Evolutionary conservation across 2,888 invertebrate species (phyloP), one percentile per base, ranked within the genome.

Genomic region (Cyrtodaria siliqua): DNA sequence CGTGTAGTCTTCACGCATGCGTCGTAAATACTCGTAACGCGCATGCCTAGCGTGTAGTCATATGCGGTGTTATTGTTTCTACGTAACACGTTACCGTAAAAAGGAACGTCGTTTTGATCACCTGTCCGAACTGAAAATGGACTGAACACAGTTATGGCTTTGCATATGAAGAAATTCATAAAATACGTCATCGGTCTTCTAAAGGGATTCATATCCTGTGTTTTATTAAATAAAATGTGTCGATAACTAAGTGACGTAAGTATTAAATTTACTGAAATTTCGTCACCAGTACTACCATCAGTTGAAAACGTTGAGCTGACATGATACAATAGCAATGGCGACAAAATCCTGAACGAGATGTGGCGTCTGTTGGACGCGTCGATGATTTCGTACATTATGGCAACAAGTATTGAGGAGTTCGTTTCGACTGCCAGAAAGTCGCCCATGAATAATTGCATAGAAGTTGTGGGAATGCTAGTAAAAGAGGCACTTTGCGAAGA

Each of bases 31-130:
- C 59, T 67, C 8, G 78, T 80, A 44, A 87, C 60, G 27, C 86
- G 83, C 62, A 71, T 84, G 55, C 88, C 86, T 9, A 85, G 57
- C 6, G 82, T 78, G 52, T 81, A 82, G 42, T 85, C 82, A 57
- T 79, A 82, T 16, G 78, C 77, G n/a, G 75, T 68, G 6, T 27
- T 66, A 20, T 60, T 61, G 38, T 80, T 33, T 42, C 71, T 33
- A 6, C 56, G 50, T 44, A 62, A 50, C 12, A 75, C 59, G 49
- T 57, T 56, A 40, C 59, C 71, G 56, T 59, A 62, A 18, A 64
- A 72, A 49, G 81, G 78, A 29, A 66, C 33, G 53, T 16, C 49
- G 68, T 75, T 81, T 20, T 53, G 33, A 20, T 64, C 52, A 62
- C 52, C 55, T 26, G 75, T 75, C 49, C 27, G 40, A n/a, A 81